phyloP scores from a whole-genome alignment of 2,888 invertebrate genomes.

The Tipula confusa region DNA sequence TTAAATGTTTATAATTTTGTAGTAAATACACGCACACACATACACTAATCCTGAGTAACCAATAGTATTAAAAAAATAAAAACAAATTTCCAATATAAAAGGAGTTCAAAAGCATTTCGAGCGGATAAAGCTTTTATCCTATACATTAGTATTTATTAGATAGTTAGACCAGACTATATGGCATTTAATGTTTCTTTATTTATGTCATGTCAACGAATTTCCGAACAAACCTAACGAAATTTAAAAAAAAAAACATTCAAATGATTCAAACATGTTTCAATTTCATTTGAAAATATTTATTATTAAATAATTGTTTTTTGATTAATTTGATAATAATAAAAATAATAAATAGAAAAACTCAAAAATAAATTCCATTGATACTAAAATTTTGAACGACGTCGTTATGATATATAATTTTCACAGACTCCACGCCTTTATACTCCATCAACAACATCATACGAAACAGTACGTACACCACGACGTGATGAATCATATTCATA shows the following conservation, averaged over 20 bases:
- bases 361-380: not conserved
- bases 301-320: constrained; percentile 31
- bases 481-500: constrained; percentile 83
- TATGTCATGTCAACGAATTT: not conserved
- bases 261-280: constrained; percentile 49
- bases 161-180: not conserved
- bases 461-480: constrained; percentile 59
- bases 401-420: constrained; percentile 51
- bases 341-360: not conserved
- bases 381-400: not conserved
- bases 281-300: constrained; percentile 39
- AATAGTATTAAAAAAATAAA: not conserved
- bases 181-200: not conserved
- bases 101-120: not conserved
- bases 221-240: not conserved
- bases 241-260: not conserved
- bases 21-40: too few relatives aligned
- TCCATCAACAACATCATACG: constrained; percentile 59
- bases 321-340: constrained; percentile 31
- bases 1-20: not conserved
- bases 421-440: constrained; percentile 87
- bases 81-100: not conserved
- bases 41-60: not conserved
- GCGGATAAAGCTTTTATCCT: not conserved
- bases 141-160: not conserved